Conservation (phyloP, 2,113 vertebrate species). For the Cygnus atratus region DNA sequence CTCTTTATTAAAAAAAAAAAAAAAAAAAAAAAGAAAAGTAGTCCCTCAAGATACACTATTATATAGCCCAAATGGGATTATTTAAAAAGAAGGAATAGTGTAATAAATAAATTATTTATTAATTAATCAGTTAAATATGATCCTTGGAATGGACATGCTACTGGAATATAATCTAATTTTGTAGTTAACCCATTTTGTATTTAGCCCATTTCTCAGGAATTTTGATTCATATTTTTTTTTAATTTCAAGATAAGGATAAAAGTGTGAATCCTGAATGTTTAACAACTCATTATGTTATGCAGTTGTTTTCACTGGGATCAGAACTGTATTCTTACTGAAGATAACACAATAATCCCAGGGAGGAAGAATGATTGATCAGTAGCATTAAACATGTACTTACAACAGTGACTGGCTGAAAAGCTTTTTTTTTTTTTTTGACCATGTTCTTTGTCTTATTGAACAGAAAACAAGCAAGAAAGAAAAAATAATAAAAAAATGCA, state of each 20-base stretch:
- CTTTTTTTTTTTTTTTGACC: too few relatives aligned
- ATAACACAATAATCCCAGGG: neutral
- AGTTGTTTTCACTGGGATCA: neutral
- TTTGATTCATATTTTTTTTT: neutral
- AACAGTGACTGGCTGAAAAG: neutral
- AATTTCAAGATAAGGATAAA: neutral
- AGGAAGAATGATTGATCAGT: neutral
- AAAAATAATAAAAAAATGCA: too few relatives aligned
- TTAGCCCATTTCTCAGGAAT: neutral
- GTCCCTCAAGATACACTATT: neutral
- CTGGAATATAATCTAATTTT: neutral
- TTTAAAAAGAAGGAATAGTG: neutral
- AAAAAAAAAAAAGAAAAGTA: neutral
- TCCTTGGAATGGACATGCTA: neutral
- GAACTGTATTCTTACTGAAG: neutral
- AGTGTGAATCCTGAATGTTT: neutral
- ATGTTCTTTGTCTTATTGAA: neutral
- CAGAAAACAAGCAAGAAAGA: neutral
- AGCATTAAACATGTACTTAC: neutral
- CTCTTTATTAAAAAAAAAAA: too few relatives aligned
- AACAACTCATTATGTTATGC: neutral
- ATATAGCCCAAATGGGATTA: neutral
- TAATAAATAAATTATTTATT: neutral
- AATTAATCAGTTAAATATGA: neutral
- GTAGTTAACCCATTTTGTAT: too few relatives aligned